phyloP scores from a whole-genome alignment of 2,797 vertebrate genomes.

The Sitta carolinensis region DNA sequence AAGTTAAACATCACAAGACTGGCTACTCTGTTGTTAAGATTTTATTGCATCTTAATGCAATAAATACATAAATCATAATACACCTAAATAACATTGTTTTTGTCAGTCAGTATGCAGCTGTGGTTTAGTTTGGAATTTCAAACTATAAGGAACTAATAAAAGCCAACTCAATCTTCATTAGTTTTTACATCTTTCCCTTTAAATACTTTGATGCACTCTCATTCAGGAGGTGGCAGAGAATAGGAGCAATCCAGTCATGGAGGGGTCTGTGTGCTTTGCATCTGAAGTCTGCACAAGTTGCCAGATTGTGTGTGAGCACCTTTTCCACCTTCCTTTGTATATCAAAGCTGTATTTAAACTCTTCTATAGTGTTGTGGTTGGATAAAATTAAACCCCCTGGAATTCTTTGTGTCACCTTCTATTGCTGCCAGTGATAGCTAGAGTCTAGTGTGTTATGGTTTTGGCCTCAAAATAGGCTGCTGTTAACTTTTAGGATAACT shows the following conservation, averaged over 20 bases:
- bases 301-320: not conserved
- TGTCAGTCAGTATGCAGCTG: not conserved
- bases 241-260: not conserved
- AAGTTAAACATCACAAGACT: not conserved
- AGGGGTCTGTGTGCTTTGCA: not conserved
- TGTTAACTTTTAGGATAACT: not conserved
- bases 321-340: not conserved
- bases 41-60: not conserved
- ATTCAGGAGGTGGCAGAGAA: not conserved
- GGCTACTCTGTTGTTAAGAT: not conserved
- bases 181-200: not conserved
- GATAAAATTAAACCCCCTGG: not conserved
- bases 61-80: not conserved
- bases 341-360: not conserved
- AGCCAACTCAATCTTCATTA: not conserved
- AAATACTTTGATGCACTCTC: not conserved
- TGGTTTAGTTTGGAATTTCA: not conserved
- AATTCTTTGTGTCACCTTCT: not conserved
- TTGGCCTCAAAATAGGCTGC: not conserved
- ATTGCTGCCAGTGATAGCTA: not conserved
- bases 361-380: not conserved
- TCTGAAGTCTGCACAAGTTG: not conserved
- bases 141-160: not conserved
- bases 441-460: not conserved
- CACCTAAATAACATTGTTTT: not conserved